phyloP scores from a whole-genome alignment of 2,888 invertebrate genomes.

The Drosophila greeni region DNA sequence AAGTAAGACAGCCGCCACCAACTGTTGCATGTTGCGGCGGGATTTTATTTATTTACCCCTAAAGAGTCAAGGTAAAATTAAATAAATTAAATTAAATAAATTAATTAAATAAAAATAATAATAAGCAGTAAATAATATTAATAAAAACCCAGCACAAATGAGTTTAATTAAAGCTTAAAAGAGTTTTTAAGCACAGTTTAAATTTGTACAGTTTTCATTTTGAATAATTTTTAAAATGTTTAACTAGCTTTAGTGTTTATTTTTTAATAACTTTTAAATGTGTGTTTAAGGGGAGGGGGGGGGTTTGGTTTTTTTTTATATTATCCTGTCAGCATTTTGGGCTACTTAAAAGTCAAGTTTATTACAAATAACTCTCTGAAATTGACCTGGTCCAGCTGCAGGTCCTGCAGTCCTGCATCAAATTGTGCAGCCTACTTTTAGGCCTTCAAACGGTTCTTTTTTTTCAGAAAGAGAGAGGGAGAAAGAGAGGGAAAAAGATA shows the following conservation, averaged over 20 bases:
- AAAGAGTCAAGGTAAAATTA: slow-evolving; percentile 9
- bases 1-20: slow-evolving; percentile 41
- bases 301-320: not conserved
- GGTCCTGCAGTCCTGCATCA: slow-evolving; percentile 41
- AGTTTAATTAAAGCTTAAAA: not conserved
- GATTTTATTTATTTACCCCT: slow-evolving; percentile 57
- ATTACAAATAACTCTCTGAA: slow-evolving; percentile 9
- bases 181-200: not conserved
- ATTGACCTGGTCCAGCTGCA: slow-evolving; percentile 38
- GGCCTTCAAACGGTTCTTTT: slow-evolving; percentile 24
- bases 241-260: too few species aligned
- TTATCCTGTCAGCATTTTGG: not conserved
- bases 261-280: too few species aligned
- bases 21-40: slow-evolving; percentile 62
- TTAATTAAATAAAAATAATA: too few species aligned
- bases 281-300: not conserved
- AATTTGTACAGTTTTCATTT: not conserved
- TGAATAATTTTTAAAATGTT: not conserved
- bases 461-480: slow-evolving; percentile 11
- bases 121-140: too few species aligned
- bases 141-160: too few species aligned
- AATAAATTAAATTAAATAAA: slow-evolving; percentile 36
- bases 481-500: not conserved
- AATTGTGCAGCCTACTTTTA: slow-evolving; percentile 53
- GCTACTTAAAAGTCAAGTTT: slow-evolving; percentile 3